A percentile compares a stretch with the other conserved stretches of the same genome.
Evolutionary conservation across 2,888 invertebrate species (phyloP).

Genomic region (Steinernema carpocapsae): DNA sequence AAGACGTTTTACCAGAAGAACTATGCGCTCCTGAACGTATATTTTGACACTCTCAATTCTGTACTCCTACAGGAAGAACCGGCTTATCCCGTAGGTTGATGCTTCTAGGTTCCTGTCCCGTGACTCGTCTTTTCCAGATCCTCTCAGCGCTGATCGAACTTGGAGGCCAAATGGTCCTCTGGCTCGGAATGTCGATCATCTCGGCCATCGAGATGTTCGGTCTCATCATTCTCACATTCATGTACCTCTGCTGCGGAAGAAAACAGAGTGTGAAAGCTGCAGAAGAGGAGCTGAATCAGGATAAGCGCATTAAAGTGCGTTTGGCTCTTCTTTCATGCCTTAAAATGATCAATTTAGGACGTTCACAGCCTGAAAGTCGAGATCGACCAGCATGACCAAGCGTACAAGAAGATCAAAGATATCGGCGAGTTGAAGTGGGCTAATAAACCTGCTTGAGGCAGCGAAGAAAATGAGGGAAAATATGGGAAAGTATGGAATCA

Average conservation of each 20-base stretch:
- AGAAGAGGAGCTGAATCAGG: constrained; percentile 23
- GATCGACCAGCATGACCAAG: constrained; percentile 41
- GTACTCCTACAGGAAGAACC: constrained; percentile 25
- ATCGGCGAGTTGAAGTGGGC: not conserved
- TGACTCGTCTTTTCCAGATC: not conserved
- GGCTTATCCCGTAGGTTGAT: constrained; percentile 36
- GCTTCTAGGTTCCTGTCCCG: not conserved
- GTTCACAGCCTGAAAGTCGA: constrained; percentile 42
- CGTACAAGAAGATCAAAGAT: not conserved
- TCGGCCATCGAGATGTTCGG: constrained; percentile 38
- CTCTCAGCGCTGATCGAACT: constrained; percentile 39
- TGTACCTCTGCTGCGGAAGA: constrained; percentile 36
- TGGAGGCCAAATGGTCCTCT: constrained; percentile 42
- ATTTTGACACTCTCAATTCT: constrained; percentile 41
- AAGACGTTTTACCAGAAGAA: constrained; percentile 35
- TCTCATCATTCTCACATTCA: constrained; percentile 26
- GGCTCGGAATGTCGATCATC: constrained; percentile 38
- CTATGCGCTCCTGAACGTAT: constrained; percentile 38
- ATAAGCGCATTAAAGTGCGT: constrained; percentile 29
- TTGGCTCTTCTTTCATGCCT: not conserved
- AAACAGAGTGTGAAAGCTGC: constrained; percentile 29
- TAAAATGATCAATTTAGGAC: not conserved
- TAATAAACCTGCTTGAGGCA: too few species aligned
- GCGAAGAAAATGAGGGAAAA: too few species aligned
- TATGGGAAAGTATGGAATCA: too few species aligned